These are phyloP conservation scores for Anabacerthia variegaticeps DNA, from an alignment of 2,797 vertebrate species.

Conservation along the genomic window DNA sequence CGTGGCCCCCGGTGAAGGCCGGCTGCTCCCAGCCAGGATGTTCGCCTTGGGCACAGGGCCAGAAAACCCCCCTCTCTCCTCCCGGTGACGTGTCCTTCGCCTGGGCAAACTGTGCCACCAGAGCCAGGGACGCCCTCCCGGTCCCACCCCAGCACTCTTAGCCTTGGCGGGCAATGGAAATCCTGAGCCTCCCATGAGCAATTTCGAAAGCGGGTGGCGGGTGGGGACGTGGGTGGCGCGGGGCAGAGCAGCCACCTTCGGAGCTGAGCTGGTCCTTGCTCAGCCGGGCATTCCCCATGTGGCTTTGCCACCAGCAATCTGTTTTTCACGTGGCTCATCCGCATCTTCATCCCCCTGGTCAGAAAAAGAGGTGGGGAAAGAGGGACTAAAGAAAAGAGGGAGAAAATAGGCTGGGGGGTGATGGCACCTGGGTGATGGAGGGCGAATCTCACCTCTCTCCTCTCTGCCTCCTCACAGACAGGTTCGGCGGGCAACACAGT, in stretches of 20 bases:
- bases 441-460: neutral
- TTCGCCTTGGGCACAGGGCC: neutral
- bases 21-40: neutral
- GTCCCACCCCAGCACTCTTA: fast-evolving
- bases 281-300: neutral
- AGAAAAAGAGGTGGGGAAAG: neutral
- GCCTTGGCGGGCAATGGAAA: neutral
- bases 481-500: conserved; percentile 86
- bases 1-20: neutral
- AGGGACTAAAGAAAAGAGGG: neutral
- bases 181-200: neutral
- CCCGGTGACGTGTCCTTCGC: fast-evolving
- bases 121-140: neutral
- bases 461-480: conserved; percentile 78
- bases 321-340: fast-evolving
- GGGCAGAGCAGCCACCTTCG: fast-evolving
- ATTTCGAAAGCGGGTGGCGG: neutral
- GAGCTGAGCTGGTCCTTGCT: neutral
- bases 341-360: neutral
- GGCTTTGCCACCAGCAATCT: fast-evolving
- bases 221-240: neutral
- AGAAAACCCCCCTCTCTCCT: neutral
- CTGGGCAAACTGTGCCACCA: fast-evolving
- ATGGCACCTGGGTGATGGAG: fast-evolving
- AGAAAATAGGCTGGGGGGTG: neutral